phyloP scores from a whole-genome alignment of 2,888 invertebrate genomes.

The Pediacus dermestoides region DNA sequence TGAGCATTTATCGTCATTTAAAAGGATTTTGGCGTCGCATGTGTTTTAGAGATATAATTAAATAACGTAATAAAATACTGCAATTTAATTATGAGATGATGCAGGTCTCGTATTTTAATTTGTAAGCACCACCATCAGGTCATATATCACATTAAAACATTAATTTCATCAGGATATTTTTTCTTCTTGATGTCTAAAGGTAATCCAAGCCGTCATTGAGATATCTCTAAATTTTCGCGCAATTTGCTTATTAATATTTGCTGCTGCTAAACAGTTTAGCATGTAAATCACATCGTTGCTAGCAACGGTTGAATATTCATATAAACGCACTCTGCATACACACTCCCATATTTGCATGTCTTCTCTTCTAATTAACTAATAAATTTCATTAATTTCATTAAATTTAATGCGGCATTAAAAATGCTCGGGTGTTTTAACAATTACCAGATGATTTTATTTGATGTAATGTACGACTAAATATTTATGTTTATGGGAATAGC shows the following conservation, averaged over 20 bases:
- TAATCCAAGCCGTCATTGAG: conserved; percentile 20
- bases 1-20: conserved; percentile 15
- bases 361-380: conserved; percentile 30
- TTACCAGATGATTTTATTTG: conserved; percentile 13
- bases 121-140: conserved; percentile 9
- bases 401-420: no score
- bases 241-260: conserved; percentile 33
- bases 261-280: conserved; percentile 29
- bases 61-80: conserved; percentile 16
- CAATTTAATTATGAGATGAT: conserved; percentile 11
- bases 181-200: conserved; percentile 13
- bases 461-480: no score
- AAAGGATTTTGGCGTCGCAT: conserved; percentile 9
- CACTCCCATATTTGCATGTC: conserved; percentile 32
- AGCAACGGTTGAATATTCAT: conserved; percentile 31
- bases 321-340: conserved; percentile 29
- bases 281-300: conserved; percentile 31
- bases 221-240: conserved; percentile 24
- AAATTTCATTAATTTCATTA: conserved; percentile 28
- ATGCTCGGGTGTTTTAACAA: conserved; percentile 22
- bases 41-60: conserved; percentile 18
- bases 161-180: no score
- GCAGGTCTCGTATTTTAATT: conserved; percentile 17
- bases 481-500: conserved; percentile 2
- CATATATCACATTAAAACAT: conserved; percentile 21